A percentile compares a stretch with the other conserved stretches of the same genome.
These are phyloP conservation scores for Athene cunicularia DNA, from an alignment of 2,113 vertebrate species.

Conservation along the genomic window DNA sequence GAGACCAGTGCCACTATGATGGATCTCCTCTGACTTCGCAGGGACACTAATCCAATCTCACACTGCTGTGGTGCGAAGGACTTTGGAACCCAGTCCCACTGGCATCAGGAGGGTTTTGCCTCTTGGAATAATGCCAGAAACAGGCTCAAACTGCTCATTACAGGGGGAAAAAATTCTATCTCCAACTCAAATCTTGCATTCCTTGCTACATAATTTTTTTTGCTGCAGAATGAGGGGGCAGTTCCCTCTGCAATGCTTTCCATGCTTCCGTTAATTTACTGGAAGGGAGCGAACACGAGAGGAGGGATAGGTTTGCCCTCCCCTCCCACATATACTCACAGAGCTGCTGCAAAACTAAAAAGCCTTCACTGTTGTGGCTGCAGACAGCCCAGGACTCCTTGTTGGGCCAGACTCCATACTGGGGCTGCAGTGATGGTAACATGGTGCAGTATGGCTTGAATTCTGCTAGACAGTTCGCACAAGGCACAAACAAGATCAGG, in stretches of 20 bases:
- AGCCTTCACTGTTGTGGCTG: neutral
- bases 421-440: neutral
- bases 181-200: neutral
- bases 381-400: neutral
- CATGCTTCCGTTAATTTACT: neutral
- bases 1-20: neutral
- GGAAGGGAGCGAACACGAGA: neutral
- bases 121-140: neutral
- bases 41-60: neutral
- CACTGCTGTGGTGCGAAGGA: accelerated
- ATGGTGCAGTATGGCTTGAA: neutral
- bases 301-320: neutral
- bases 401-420: neutral
- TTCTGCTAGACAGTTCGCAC: neutral
- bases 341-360: neutral
- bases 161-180: neutral
- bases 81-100: neutral
- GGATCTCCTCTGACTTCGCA: neutral
- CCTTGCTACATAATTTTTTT: neutral
- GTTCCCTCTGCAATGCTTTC: neutral
- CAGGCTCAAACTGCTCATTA: neutral
- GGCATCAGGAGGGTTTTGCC: neutral
- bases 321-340: neutral
- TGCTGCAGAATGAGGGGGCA: neutral
- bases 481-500: neutral